A percentile compares a stretch with the other conserved stretches of the same genome.
Evolutionary conservation across 2,113 vertebrate species (phyloP).

Genomic region (Microtus richardsoni): DNA sequence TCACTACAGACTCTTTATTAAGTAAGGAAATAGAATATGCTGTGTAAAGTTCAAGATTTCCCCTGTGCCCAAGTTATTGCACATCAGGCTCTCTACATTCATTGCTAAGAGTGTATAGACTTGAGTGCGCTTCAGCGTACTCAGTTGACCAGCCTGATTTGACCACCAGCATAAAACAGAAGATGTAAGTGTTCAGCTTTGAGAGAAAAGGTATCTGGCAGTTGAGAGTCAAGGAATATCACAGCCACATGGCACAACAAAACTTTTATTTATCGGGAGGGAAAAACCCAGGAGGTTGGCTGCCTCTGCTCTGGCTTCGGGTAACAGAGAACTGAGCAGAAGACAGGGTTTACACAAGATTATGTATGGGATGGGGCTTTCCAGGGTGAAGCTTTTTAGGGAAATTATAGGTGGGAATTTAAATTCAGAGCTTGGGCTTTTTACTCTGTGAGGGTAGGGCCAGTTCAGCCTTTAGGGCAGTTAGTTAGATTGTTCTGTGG

Average conservation of each 20-base stretch:
- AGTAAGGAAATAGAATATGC: background rate
- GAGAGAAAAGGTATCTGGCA: background rate
- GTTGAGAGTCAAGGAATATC: background rate
- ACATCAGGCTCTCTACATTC: background rate
- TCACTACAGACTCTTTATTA: background rate
- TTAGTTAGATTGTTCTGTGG: too few relatives aligned
- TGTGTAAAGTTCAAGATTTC: background rate
- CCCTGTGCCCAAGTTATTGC: background rate
- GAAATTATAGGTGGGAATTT: background rate
- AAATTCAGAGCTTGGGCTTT: too few relatives aligned
- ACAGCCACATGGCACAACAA: background rate
- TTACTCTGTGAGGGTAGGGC: too few relatives aligned
- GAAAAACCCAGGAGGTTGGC: background rate
- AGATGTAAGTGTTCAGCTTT: background rate
- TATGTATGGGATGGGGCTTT: background rate
- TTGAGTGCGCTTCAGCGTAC: background rate
- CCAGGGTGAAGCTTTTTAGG: background rate
- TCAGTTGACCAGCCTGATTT: background rate
- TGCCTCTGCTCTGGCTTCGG: background rate
- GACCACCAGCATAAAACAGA: background rate
- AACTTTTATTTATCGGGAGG: background rate
- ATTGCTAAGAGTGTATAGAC: slow-evolving; percentile 2
- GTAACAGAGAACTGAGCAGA: background rate
- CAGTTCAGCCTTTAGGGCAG: too few relatives aligned
- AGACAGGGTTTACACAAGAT: background rate